Percentiles rank a stretch among this genome's conserved stretches.
Conservation (phyloP, 2,888 invertebrate species). For the Oithona nana region DNA sequence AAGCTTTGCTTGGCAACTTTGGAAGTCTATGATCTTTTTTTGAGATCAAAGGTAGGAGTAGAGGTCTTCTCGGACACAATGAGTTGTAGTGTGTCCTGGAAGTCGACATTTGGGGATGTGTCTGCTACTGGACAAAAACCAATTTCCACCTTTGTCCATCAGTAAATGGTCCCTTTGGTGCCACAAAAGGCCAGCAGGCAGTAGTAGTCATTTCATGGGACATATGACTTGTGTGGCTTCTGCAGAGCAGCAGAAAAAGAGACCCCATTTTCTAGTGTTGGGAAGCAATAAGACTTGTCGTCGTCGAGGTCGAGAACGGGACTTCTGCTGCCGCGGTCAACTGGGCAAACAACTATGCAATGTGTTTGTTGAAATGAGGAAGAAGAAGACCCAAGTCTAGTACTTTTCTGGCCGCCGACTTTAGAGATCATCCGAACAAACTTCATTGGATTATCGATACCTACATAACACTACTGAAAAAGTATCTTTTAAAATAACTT, state of each 20-base stretch:
- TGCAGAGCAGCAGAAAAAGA: too few relatives aligned
- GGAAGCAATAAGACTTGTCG: neutral
- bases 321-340: neutral
- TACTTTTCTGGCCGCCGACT: too few relatives aligned
- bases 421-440: too few relatives aligned
- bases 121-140: neutral
- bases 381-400: neutral
- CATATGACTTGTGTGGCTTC: neutral
- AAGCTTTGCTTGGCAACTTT: too few relatives aligned
- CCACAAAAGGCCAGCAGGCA: neutral
- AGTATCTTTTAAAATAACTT: too few relatives aligned
- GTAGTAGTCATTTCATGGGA: neutral
- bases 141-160: neutral
- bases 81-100: neutral
- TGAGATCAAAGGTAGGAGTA: too few relatives aligned
- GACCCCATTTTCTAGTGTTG: too few relatives aligned
- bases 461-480: too few relatives aligned
- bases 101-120: too few relatives aligned
- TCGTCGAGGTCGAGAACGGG: too few relatives aligned
- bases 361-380: neutral
- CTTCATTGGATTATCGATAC: too few relatives aligned
- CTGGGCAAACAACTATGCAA: neutral
- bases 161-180: neutral
- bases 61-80: neutral
- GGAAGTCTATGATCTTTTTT: too few relatives aligned